phyloP scores from a whole-genome alignment of 2,797 vertebrate species.

The Alcedo quadribrachys region DNA sequence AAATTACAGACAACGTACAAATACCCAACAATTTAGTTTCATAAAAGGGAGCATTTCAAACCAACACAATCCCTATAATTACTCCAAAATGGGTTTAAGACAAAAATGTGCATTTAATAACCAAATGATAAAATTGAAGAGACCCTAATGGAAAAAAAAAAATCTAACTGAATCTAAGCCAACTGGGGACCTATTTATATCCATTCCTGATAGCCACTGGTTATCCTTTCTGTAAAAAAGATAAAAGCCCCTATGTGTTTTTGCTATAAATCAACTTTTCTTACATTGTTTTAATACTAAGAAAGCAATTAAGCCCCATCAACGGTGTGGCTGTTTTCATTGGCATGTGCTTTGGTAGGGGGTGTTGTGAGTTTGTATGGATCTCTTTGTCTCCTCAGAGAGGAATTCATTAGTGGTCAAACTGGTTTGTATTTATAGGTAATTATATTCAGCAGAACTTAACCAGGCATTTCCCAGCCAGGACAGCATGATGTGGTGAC shows the following conservation, averaged over 20 bases:
- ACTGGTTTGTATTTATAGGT: not conserved
- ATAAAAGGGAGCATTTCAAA: conserved; percentile 2
- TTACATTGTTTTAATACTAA: not conserved
- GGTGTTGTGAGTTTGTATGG: not conserved
- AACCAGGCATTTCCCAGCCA: not conserved
- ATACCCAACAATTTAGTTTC: conserved; percentile 2
- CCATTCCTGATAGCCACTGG: not conserved
- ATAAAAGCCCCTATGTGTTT: not conserved
- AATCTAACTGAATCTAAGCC: not conserved
- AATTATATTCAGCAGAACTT: not conserved
- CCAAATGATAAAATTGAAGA: not conserved
- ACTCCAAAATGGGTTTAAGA: conserved; percentile 4
- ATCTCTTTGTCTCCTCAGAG: not conserved
- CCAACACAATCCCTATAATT: not conserved
- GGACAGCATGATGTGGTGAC: not conserved
- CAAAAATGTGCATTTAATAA: conserved; percentile 30
- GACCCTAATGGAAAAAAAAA: not conserved
- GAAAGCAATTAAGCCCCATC: not conserved
- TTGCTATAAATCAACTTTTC: not conserved
- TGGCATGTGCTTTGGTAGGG: not conserved
- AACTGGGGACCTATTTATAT: not conserved
- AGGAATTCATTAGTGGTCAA: not conserved
- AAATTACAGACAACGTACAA: conserved; percentile 18
- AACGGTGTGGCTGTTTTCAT: not conserved
- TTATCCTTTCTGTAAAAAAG: not conserved